phyloP scores from a whole-genome alignment of 2,797 vertebrate genomes.

The Acanthiza pusilla region DNA sequence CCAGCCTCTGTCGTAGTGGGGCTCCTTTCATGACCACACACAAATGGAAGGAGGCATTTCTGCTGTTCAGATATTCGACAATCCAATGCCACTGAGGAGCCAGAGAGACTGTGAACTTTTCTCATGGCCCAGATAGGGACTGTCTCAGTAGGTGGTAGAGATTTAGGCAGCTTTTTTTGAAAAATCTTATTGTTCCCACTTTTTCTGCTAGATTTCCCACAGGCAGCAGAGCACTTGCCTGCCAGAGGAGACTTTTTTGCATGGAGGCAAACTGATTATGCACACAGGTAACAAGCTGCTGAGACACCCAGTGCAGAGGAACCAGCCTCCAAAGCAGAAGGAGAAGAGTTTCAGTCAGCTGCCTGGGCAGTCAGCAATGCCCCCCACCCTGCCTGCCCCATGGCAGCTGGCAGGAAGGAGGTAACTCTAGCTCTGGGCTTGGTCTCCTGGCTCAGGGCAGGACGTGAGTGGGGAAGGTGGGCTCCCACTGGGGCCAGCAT shows the following conservation, averaged over 20 bases:
- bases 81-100: background rate
- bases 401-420: background rate
- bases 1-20: background rate
- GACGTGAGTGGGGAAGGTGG: accelerated
- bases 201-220: background rate
- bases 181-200: background rate
- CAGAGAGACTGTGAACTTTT: background rate
- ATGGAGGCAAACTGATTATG: background rate
- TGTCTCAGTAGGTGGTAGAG: background rate
- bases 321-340: background rate
- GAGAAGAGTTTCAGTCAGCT: background rate
- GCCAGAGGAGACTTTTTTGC: background rate
- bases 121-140: background rate
- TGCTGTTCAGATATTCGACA: background rate
- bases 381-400: background rate
- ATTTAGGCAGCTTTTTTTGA: background rate
- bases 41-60: background rate
- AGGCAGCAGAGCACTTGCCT: background rate
- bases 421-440: background rate
- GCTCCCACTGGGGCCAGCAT: accelerated
- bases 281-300: background rate
- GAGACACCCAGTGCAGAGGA: background rate
- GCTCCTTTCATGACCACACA: background rate
- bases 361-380: background rate
- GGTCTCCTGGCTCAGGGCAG: background rate